These are phyloP conservation scores for Mamestra brassicae DNA, from an alignment of 2,888 invertebrate genomes.

Conservation along the genomic window DNA sequence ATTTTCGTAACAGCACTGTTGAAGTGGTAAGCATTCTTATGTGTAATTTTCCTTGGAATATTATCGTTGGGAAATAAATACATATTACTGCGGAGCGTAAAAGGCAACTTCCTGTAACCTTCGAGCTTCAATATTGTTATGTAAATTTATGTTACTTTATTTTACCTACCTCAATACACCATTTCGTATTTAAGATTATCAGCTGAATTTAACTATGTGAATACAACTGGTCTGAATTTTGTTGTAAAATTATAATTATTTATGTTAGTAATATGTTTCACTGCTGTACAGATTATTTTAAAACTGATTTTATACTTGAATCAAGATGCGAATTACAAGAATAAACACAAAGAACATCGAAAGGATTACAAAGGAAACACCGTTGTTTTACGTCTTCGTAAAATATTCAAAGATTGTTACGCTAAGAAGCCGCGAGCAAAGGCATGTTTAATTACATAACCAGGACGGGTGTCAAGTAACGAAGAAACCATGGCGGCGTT, in stretches of 20 bases:
- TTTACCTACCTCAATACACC: constrained; percentile 62
- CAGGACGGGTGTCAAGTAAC: constrained; percentile 54
- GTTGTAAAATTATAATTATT: constrained; percentile 3
- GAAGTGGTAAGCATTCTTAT: neutral
- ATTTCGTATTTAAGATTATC: constrained; percentile 52
- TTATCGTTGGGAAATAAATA: constrained; percentile 42
- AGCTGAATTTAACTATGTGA: constrained; percentile 30
- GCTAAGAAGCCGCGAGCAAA: constrained; percentile 16
- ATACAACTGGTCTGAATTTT: neutral
- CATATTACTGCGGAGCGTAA: constrained; percentile 53
- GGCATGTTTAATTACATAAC: constrained; percentile 52
- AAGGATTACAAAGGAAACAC: constrained; percentile 19
- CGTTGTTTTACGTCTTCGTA: constrained; percentile 13
- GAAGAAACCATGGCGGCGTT: constrained; percentile 51
- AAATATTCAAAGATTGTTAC: constrained; percentile 36
- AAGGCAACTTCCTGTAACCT: constrained; percentile 68
- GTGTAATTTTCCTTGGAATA: constrained; percentile 40
- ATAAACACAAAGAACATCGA: constrained; percentile 11
- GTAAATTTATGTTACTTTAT: constrained; percentile 66
- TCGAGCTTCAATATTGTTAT: constrained; percentile 70
- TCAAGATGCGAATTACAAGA: constrained; percentile 5
- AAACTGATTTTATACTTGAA: constrained; percentile 10
- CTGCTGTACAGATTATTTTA: neutral
- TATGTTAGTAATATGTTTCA: neutral
- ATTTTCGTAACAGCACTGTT: constrained; percentile 28